Base-by-base conservation (phyloP, 2,113 vertebrate species). In the Centropus unirufus region DNA sequence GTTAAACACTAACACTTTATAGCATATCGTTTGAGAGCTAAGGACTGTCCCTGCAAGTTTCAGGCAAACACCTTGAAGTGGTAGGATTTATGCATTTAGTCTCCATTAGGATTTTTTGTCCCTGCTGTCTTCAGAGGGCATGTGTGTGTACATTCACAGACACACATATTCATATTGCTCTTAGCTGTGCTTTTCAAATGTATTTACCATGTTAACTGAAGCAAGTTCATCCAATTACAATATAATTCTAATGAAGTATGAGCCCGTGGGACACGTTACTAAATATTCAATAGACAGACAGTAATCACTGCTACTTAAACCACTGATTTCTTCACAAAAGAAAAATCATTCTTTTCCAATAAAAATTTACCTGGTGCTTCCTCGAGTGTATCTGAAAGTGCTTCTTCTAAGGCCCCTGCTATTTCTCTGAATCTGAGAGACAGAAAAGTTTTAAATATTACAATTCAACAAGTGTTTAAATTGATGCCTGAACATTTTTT, bases 341-440 rank as follows among this genome's bases (percentile, higher is more conserved):
- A 11, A 14, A 81, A 89, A 59, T 49, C 49, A 21, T 15, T 1
- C 34, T 87, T 86, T 44, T 89, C 39, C 52, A 83, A 69, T 57
- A 42, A 0, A 79, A 75, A 7, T 39, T 98, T 97, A 99, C 99
- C 99, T 98, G 99, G 98, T 87, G 99, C 98, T 27, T 98, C 98
- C 84, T 98, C 97, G 67, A 99, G 95, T 7, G 97, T 97, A 52
- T 99, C 98, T 76, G 97, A 97, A 74, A 99, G 97, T 11, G 98
- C 97, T 34, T 98, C 98, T 97, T 99, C 99, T 94, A 99, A 96
- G 97, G 97, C 96, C 49, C 98, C 99, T 18, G 99, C 99, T 95
- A 99, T 98, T 97, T 99, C 99, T 97, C 99, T 99, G 94, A 99
- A 99, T 67, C 99, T 99, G 90, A 69, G 69, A 94, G 14, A 75